Base-by-base conservation (phyloP, 1,140 invertebrate genomes). In the Zaprionus inermis region DNA sequence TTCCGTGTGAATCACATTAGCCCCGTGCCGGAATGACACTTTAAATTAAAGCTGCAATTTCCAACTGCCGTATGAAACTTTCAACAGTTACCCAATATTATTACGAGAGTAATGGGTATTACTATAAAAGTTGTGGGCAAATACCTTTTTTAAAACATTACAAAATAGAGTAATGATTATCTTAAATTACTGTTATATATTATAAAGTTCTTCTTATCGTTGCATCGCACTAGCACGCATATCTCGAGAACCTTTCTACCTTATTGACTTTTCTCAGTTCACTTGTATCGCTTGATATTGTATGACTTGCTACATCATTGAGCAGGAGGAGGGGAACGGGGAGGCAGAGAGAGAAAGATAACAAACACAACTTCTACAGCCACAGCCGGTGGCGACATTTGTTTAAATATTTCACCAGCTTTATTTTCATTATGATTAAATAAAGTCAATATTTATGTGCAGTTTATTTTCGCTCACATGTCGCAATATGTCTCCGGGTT, bases 321-420 rank as follows among this genome's bases (percentile, higher is more conserved):
- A n/a, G n/a, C n/a, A 28, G 5, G 24, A 28, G 24, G 24, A 1
- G 5, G 5, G 28, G 7, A 11, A 20, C 16, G 1, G 49, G 28
- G 24, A 58, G 64, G 22, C 20, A 41, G 44, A 60, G n/a, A 49
- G 54, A 11, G 54, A 34, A 14, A 9, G 7, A 2, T 1, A 81
- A 65, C 58, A 63, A 78, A 78, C 67, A 72, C 18, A 41, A 72
- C 66, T 66, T 64, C 30, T 60, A 57, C n/a, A 7, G 38, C n/a
- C 38, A 44, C n/a, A 30, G 14, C n/a, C 51, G 46, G 55, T 22
- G 51, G 63, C 28, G 14, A 51, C 60, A 76, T 75, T 65, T 82
- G 79, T 81, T 76, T 60, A 72, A 76, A 78, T 71, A 82, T 82
- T 72, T 68, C 61, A n/a, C 34, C 78, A 76, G 68, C 59, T 44